These are phyloP conservation scores for Neoniphon sammara DNA, from an alignment of 2,797 vertebrate species.

Conservation along the genomic window DNA sequence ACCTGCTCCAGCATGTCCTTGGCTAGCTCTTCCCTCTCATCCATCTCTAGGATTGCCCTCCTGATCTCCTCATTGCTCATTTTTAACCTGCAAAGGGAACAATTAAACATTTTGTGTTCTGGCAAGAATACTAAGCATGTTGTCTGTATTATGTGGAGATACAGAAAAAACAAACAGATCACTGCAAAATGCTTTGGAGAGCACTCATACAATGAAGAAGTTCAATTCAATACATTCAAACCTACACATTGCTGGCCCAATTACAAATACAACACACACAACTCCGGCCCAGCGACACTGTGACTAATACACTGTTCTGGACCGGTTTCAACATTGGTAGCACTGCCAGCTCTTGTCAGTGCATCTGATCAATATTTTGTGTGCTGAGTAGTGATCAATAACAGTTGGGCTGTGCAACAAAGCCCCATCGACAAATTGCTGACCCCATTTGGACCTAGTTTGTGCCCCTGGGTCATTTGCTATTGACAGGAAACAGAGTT, in stretches of 20 bases:
- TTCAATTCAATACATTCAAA: too few relatives aligned
- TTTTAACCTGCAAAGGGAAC: constrained; percentile 86
- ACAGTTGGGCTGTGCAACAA: constrained; percentile 50
- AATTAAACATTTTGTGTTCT: not conserved
- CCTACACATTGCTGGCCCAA: not conserved
- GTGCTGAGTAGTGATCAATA: constrained; percentile 66
- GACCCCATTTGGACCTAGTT: constrained; percentile 61
- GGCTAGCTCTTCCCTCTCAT: constrained; percentile 94
- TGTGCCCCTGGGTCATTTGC: constrained; percentile 55
- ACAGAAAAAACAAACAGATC: not conserved
- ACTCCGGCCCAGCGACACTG: not conserved
- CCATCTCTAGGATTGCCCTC: constrained; percentile 94
- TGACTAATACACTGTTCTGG: constrained; percentile 12
- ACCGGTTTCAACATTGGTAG: constrained; percentile 7
- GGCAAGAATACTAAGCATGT: not conserved
- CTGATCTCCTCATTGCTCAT: constrained; percentile 96
- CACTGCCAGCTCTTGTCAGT: constrained; percentile 54
- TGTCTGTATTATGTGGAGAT: not conserved
- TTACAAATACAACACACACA: constrained; percentile 6
- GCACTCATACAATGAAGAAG: not conserved
- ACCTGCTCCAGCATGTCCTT: constrained; percentile 99
- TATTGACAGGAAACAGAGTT: constrained; percentile 54
- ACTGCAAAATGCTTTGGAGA: not conserved
- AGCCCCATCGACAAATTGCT: constrained; percentile 63
- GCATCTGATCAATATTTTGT: constrained; percentile 57